Evolutionary conservation across 2,113 vertebrate species (phyloP).

Genomic region (Odocoileus virginianus): DNA sequence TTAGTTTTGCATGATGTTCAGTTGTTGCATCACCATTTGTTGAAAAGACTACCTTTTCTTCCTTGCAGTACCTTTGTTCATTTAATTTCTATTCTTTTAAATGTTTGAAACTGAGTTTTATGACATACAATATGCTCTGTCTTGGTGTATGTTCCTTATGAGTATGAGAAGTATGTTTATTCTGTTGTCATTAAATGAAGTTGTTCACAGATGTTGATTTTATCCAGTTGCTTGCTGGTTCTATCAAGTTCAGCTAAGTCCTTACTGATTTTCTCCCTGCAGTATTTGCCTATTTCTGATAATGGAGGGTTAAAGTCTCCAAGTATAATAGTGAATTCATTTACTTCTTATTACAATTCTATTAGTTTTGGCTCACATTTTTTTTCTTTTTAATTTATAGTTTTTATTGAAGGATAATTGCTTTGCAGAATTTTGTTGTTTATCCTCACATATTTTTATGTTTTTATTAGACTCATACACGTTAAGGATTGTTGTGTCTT

Average conservation of each 20-base stretch:
- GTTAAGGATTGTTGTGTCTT: not conserved
- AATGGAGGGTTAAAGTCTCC: not conserved
- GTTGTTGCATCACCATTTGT: not conserved
- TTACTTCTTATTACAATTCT: not conserved
- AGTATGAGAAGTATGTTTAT: not conserved
- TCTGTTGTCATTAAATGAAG: not conserved
- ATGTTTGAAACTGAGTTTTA: not conserved
- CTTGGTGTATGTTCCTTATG: not conserved
- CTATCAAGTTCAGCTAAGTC: not conserved
- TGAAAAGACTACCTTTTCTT: not conserved
- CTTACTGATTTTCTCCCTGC: not conserved
- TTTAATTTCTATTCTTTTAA: not conserved
- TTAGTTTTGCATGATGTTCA: not conserved
- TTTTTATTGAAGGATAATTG: too few species aligned
- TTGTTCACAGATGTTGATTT: not conserved
- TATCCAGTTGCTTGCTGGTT: not conserved
- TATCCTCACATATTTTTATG: not conserved
- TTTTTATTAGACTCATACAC: not conserved
- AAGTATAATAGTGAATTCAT: not conserved
- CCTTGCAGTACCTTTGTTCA: not conserved
- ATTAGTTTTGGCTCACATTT: not conserved
- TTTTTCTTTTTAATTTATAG: not conserved
- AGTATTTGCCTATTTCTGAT: not conserved
- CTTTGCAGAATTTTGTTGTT: too few species aligned
- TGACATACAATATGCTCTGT: not conserved